Evolutionary conservation across 64 coral and sea anemone species (phyloP), one percentile per base, ranked within the genome.

Genomic region (Montipora cactus): DNA sequence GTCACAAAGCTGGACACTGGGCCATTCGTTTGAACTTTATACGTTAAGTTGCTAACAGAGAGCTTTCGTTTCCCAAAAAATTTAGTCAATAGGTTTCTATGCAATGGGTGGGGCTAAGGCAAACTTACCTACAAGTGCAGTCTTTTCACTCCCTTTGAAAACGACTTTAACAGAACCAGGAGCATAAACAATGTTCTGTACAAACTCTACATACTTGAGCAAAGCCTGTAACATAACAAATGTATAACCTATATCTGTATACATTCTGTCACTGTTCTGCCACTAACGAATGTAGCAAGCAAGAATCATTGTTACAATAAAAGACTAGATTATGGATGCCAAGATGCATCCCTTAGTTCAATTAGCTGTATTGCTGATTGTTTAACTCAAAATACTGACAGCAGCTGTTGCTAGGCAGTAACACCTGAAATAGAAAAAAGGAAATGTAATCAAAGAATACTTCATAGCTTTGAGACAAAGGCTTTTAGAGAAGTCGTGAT

Each of bases 131-230:
- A 99, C 92, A 71, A 95, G 95, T 70, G 95, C 92, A 15, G 98
- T 99, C 83, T 99, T 95, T 47, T 99, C 98, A 76, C 98, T 99
- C 78, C 98, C 98, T 92, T 96, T 99, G 76, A 96, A 99, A 18
- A 99, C 89, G 64, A 99, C 92, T 74, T 96, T 99, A 12, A 99
- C 58, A 19, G 98, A 99, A 58, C 77, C 78, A 22, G 98, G 95
- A n/a, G 98, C 94, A 50, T 99, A 99, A 75, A 99, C 98, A 53
- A 96, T 80, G 67, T 99, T 99, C 64, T 99, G 98, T 74, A 99
- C 96, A 78, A 92, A 96, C 74, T 99, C 98, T n/a, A 99, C 79
- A 70, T 99, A 99, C 79, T 99, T 99, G 12, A 99, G 89, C 47
- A 99, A 87, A 47, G 98, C 98, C 98, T 99, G 21, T 45, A 71